phyloP scores from a whole-genome alignment of 2,888 invertebrate species.

The Brachypalpus laphriformis region DNA sequence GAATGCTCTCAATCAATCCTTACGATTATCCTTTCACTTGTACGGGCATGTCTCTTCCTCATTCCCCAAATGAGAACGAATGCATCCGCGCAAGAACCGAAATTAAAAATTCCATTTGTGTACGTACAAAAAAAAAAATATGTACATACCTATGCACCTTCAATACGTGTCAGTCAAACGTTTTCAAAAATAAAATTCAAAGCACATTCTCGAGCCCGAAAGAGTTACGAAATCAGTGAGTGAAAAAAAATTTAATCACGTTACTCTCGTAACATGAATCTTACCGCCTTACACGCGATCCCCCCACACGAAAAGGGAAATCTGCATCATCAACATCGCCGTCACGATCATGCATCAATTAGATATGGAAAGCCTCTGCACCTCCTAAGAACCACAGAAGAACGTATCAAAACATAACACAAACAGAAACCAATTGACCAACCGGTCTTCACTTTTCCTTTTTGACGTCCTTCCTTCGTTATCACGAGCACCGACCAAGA shows the following conservation, averaged over 20 bases:
- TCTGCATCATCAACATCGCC: slow-evolving; percentile 65
- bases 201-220: slow-evolving; percentile 24
- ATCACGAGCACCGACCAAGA: no score
- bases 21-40: slow-evolving; percentile 58
- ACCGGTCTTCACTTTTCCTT: slow-evolving; percentile 74
- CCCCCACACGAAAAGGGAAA: slow-evolving; percentile 67
- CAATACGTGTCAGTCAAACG: slow-evolving; percentile 44
- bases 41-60: slow-evolving; percentile 34
- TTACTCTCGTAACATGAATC: slow-evolving; percentile 70
- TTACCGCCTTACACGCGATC: slow-evolving; percentile 61
- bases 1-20: slow-evolving; percentile 48
- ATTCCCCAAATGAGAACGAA: slow-evolving; percentile 11
- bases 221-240: slow-evolving; percentile 66
- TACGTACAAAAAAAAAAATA: no score
- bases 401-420: slow-evolving; percentile 64
- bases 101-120: slow-evolving; percentile 48
- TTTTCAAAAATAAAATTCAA: slow-evolving; percentile 52
- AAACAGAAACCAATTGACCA: slow-evolving; percentile 47
- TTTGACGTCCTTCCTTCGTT: slow-evolving; percentile 66
- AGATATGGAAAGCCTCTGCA: slow-evolving; percentile 43
- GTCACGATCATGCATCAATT: slow-evolving; percentile 71
- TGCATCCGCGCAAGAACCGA: slow-evolving; percentile 3
- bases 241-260: slow-evolving; percentile 67
- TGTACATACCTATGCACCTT: background rate
- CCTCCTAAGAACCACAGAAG: slow-evolving; percentile 8